Percentiles rank a stretch among this genome's conserved stretches.
Evolutionary conservation across 2,888 invertebrate species (phyloP).

Genomic region (Drosophila hamatofila): DNA sequence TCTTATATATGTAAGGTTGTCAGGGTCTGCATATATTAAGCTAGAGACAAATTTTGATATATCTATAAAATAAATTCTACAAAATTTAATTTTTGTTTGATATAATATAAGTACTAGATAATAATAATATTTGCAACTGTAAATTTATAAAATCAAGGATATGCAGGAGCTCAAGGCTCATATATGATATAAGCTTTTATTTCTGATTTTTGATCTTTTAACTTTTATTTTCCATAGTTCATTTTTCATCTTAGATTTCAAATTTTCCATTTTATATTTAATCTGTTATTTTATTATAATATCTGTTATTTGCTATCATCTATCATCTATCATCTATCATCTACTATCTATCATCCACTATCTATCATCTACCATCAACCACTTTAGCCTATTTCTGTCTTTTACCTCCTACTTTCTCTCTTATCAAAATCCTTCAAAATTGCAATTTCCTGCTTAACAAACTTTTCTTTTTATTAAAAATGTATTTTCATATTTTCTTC

Average conservation of each 20-base stretch:
- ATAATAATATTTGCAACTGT: too few species aligned
- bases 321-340: not conserved
- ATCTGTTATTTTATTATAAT: not conserved
- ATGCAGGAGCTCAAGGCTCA: too few species aligned
- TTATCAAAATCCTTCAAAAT: not conserved
- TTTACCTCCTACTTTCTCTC: not conserved
- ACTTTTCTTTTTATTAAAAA: not conserved
- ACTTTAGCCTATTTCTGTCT: not conserved
- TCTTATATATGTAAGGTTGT: too few species aligned
- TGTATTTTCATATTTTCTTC: not conserved
- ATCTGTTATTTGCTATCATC: not conserved
- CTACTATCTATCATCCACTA: not conserved
- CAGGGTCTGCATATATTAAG: too few species aligned
- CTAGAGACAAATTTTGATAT: too few species aligned
- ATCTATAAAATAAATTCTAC: too few species aligned
- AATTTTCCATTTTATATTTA: not conserved
- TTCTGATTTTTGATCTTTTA: not conserved
- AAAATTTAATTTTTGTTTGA: too few species aligned
- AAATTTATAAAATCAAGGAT: too few species aligned
- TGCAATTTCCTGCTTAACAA: not conserved
- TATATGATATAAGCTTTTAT: not conserved
- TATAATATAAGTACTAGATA: too few species aligned
- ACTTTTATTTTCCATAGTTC: not conserved
- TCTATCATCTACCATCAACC: too few species aligned
- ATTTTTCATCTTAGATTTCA: not conserved